Evolutionary conservation across 2,797 vertebrate species (phyloP).

Genomic region (Lateolabrax maculatus): DNA sequence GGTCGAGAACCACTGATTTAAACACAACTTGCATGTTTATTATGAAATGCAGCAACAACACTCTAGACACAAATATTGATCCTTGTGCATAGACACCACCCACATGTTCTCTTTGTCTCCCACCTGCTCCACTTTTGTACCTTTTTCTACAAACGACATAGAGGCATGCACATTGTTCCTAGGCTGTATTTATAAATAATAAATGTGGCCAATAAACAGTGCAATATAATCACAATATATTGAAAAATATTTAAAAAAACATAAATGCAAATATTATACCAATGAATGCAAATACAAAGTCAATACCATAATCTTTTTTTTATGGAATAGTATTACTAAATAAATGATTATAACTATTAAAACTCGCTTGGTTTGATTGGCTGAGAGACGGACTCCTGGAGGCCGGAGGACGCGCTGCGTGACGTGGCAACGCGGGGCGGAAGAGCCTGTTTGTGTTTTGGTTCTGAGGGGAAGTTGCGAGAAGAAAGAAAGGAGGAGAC

Average conservation of each 20-base stretch:
- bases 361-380: neutral
- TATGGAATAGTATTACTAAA: neutral
- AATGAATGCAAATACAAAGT: neutral
- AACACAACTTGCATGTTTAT: neutral
- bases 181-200: neutral
- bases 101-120: neutral
- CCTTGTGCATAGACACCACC: neutral
- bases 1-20: neutral
- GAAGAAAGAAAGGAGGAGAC: conserved; percentile 87
- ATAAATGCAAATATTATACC: neutral
- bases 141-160: neutral
- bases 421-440: conserved; percentile 85
- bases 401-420: conserved; percentile 58
- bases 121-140: neutral
- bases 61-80: neutral
- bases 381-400: neutral
- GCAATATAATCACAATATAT: neutral
- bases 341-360: neutral
- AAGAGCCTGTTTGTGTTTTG: conserved; percentile 89
- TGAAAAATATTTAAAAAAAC: neutral
- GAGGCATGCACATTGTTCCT: neutral
- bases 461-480: conserved; percentile 88
- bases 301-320: neutral
- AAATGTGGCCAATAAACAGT: neutral
- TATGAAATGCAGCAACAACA: neutral